Base-by-base conservation (phyloP, 64 coral and sea anemone genomes). In the Actinia tenebrosa region DNA sequence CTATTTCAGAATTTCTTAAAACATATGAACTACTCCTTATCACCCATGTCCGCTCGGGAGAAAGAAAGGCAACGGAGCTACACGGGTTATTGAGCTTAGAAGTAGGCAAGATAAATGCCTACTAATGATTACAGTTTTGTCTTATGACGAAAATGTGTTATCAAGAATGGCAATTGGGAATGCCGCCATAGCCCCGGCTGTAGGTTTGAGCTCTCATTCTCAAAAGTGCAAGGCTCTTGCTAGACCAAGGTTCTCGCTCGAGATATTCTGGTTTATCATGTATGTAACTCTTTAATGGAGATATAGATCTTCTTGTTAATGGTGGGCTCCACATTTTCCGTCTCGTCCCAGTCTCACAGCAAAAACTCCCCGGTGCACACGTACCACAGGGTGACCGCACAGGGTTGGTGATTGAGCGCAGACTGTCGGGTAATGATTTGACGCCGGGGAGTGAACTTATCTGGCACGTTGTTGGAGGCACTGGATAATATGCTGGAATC, bases 161-260 rank as follows among this genome's bases (percentile, higher is more conserved):
- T 23, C 5, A 75, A 75, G 27, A 75, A 42, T 75, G 69, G 25
- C 25, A 75, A 42, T 42, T 75, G 9, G 69, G 69, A 4, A 50
- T 47, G 8, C 15, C 15, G 18, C 79, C 45, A 50, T 47, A 81
- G 16, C 56, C 56, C 2, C 44, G 79, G 46, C 47, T 83, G 44
- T 87, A 92, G 3, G 45, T 87, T 46, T 87, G 90, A 8, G 94
- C 94, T 81, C 94, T 82, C 88, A 97, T 90, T 80, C 94, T 89
- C 23, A 97, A 56, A 45, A 93, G 86, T 17, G 91, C 94, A 22
- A 97, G 80, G 63, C 94, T 97, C 82, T 93, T 97, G 7, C 88
- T 83, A 23, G 91, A 97, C 91, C 89, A 93, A 20, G 91, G 89
- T 30, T 79, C 45, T 44, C 81, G 47, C 3, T 80, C 27, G 7